Conservation (phyloP, 2,113 vertebrate species). For the Erinaceus europaeus region DNA sequence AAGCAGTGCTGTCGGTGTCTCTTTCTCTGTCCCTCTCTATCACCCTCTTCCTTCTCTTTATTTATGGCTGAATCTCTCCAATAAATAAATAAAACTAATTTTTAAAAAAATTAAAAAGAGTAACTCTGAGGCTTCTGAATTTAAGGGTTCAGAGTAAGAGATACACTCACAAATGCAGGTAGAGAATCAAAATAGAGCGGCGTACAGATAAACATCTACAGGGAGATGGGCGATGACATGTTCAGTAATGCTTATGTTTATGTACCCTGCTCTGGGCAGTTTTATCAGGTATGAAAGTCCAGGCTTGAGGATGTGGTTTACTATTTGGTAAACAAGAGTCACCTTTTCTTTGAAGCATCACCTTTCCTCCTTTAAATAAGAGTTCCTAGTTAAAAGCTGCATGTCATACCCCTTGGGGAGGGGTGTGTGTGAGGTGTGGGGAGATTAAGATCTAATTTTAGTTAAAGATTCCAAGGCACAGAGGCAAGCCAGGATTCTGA, state of each 20-base stretch:
- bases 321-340: neutral
- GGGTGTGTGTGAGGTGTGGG: no score
- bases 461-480: constrained; percentile 46
- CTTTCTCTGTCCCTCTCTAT: no score
- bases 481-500: constrained; percentile 68
- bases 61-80: no score
- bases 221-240: fast-evolving
- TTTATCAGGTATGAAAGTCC: neutral
- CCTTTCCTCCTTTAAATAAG: constrained; percentile 44
- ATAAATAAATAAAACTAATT: no score
- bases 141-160: no score
- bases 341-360: constrained; percentile 4
- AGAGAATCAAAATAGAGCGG: neutral
- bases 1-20: no score
- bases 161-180: neutral
- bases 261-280: fast-evolving
- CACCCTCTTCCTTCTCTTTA: no score
- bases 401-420: constrained; percentile 53
- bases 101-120: no score
- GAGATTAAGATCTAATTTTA: constrained; percentile 61
- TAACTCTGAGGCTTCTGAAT: neutral
- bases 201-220: neutral
- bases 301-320: neutral
- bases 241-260: neutral
- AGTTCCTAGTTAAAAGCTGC: constrained; percentile 47